Conservation (phyloP, 2,113 vertebrate species). For the Phaethornis superciliosus region DNA sequence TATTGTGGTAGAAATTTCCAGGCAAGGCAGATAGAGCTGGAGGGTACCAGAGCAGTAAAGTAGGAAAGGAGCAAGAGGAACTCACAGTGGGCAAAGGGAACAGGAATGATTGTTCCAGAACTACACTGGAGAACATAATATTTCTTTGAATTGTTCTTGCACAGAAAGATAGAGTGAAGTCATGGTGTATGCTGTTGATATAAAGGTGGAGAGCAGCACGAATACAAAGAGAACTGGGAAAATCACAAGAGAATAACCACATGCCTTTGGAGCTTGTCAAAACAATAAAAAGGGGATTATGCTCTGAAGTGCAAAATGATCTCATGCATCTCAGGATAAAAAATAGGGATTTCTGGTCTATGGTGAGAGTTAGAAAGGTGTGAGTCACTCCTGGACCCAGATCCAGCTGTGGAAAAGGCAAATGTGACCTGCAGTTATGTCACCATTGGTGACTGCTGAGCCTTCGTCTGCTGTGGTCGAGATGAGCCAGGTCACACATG, state of each 20-base stretch:
- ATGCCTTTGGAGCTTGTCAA: not conserved
- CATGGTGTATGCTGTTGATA: not conserved
- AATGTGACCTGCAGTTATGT: not conserved
- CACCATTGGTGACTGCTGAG: not conserved
- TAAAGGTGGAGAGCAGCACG: not conserved
- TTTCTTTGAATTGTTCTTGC: not conserved
- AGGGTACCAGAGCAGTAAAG: not conserved
- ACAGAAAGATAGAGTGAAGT: not conserved
- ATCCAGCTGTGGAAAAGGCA: not conserved
- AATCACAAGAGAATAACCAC: conserved; percentile 12
- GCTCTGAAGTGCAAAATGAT: not conserved
- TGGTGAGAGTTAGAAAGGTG: not conserved
- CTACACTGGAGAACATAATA: not conserved
- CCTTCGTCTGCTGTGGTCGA: not conserved
- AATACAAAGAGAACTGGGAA: not conserved
- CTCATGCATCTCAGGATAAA: not conserved
- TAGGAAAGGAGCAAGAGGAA: not conserved
- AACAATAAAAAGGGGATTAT: conserved; percentile 48
- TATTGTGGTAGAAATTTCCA: not conserved
- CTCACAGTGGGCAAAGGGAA: not conserved
- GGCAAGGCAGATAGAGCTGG: not conserved
- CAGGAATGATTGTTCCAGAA: not conserved
- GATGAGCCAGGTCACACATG: rapidly evolving
- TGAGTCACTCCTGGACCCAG: not conserved
- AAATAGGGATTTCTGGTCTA: not conserved